Conservation (phyloP, 2,888 invertebrate genomes). For the Drosophila stalkeri region DNA sequence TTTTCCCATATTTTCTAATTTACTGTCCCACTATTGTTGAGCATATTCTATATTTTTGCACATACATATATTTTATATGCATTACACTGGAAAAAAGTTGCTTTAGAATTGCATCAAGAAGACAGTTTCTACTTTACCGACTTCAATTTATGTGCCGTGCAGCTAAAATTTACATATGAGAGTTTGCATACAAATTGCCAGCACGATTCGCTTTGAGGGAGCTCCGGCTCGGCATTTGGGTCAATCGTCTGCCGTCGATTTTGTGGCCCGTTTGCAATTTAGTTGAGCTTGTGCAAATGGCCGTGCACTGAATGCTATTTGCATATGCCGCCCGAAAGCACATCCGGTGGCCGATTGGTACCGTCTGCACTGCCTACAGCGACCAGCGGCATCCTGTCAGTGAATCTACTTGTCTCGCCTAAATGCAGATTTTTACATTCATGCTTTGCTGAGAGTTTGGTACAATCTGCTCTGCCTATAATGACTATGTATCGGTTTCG, state of each 20-base stretch:
- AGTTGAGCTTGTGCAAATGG: constrained; percentile 55
- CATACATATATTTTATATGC: neutral
- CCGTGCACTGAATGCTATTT: constrained; percentile 64
- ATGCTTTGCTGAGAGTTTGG: no score
- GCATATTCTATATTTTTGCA: neutral
- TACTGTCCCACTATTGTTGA: neutral
- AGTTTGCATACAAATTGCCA: constrained; percentile 76
- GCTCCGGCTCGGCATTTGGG: constrained; percentile 58
- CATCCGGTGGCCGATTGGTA: constrained; percentile 31
- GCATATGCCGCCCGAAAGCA: constrained; percentile 57
- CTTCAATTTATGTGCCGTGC: constrained; percentile 69
- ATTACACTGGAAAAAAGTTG: neutral
- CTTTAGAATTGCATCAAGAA: constrained; percentile 16
- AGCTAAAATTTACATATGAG: constrained; percentile 69
- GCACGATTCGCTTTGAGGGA: constrained; percentile 36
- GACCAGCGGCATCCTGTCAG: constrained; percentile 4
- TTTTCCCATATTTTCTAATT: neutral
- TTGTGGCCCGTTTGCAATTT: constrained; percentile 38
- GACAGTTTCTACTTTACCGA: constrained; percentile 33
- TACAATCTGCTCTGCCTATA: neutral
- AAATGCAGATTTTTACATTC: neutral
- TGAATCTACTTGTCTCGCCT: neutral
- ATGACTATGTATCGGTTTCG: no score
- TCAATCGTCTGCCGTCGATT: constrained; percentile 69
- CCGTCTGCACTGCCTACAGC: constrained; percentile 21